Evolutionary conservation across 2,797 vertebrate species (phyloP).

Genomic region (Peromyscus melanophrys): DNA sequence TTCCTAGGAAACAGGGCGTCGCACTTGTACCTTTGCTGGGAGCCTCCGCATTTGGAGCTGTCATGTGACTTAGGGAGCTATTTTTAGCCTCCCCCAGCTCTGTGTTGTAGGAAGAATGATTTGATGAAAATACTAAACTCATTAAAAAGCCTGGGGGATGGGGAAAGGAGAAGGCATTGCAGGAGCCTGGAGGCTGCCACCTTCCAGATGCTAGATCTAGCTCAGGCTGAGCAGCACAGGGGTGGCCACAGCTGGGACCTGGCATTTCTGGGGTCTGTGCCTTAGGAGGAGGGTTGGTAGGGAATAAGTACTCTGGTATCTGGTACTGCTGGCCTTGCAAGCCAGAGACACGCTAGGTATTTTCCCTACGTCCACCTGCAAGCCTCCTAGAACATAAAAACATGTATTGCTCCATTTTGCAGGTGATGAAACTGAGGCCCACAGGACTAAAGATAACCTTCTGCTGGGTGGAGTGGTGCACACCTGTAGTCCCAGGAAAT

Average conservation of each 20-base stretch:
- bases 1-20: conserved; percentile 84
- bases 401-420: not conserved
- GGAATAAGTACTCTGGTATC: not conserved
- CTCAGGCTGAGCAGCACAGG: not conserved
- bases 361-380: not conserved
- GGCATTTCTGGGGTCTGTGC: not conserved
- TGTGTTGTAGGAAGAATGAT: conserved; percentile 81
- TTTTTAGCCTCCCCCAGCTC: conserved; percentile 83
- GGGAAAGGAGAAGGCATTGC: conserved; percentile 14
- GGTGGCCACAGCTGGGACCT: not conserved
- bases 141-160: conserved; percentile 80
- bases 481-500: not conserved
- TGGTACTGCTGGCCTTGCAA: not conserved
- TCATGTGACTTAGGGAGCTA: conserved; percentile 77
- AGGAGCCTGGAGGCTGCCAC: not conserved
- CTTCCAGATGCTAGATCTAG: not conserved
- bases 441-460: not conserved
- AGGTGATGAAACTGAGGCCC: conserved; percentile 35
- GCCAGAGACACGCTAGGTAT: not conserved
- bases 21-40: conserved; percentile 80
- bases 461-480: not conserved
- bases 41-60: conserved; percentile 80
- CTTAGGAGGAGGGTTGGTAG: not conserved
- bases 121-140: conserved; percentile 86
- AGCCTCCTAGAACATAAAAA: not conserved